phyloP scores from a whole-genome alignment of 2,888 invertebrate species.

The Mythimna vitellina region DNA sequence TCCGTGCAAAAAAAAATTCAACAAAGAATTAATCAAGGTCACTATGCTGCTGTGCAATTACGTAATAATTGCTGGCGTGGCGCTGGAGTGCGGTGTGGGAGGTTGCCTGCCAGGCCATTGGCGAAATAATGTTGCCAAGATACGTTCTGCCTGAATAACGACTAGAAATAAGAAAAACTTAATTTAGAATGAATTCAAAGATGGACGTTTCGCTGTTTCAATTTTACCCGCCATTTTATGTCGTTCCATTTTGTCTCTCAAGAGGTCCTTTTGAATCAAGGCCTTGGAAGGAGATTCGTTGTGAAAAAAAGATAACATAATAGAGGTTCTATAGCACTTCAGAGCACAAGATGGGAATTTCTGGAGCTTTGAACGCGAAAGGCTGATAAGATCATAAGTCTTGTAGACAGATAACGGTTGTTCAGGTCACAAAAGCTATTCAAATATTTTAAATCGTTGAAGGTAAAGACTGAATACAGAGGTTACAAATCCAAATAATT shows the following conservation, averaged over 20 bases:
- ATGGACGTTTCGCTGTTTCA: background rate
- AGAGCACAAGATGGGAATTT: constrained; percentile 28
- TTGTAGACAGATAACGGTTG: constrained; percentile 10
- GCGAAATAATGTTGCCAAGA: constrained; percentile 55
- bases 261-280: constrained; percentile 26
- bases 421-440: constrained; percentile 19
- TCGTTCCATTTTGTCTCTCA: constrained; percentile 8
- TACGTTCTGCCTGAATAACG: constrained; percentile 50
- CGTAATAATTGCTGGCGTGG: constrained; percentile 58
- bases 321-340: constrained; percentile 37
- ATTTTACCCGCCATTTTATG: constrained; percentile 4
- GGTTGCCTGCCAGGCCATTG: constrained; percentile 48
- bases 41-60: constrained; percentile 56
- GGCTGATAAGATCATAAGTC: constrained; percentile 20
- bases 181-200: constrained; percentile 13
- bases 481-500: constrained; percentile 12
- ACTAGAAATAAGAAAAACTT: constrained; percentile 19
- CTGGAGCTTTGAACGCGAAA: constrained; percentile 10
- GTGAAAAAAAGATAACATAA: constrained; percentile 37
- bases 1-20: constrained; percentile 34
- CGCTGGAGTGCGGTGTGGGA: constrained; percentile 49
- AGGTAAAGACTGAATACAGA: background rate
- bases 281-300: constrained; percentile 34
- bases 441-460: constrained; percentile 2
- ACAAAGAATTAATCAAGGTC: constrained; percentile 61